phyloP scores from a whole-genome alignment of 2,113 vertebrate genomes.

The Perca schrenkii region DNA sequence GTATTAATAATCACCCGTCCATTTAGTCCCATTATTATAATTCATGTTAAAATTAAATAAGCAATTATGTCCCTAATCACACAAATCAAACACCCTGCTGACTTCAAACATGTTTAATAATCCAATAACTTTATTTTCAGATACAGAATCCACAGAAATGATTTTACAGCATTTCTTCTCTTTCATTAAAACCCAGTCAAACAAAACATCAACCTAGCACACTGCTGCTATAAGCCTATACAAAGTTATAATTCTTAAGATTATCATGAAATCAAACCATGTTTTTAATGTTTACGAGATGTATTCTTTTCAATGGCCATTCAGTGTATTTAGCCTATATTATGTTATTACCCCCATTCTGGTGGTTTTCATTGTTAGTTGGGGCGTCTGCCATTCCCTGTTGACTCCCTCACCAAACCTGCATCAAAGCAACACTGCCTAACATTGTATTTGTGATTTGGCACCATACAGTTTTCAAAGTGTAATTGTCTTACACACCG shows the following conservation, averaged over 20 bases:
- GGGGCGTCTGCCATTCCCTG: background rate
- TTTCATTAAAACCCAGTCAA: background rate
- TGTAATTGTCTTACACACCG: no score
- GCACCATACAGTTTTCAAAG: no score
- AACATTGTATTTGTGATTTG: no score
- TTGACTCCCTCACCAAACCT: no score
- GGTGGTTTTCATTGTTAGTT: background rate
- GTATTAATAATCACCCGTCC: background rate
- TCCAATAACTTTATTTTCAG: background rate
- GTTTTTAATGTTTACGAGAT: background rate
- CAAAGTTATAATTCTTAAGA: background rate
- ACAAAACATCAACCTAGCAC: background rate
- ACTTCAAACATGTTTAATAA: constrained; percentile 8
- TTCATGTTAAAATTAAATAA: background rate
- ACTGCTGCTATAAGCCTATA: no score
- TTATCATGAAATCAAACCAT: background rate
- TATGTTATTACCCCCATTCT: background rate
- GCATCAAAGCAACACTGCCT: no score
- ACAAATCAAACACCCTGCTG: background rate
- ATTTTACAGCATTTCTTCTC: background rate
- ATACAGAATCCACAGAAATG: no score
- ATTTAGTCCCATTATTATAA: background rate
- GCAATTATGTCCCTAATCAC: background rate
- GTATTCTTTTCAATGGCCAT: background rate
- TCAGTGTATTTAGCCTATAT: no score